phyloP scores from a whole-genome alignment of 2,113 vertebrate genomes.

The Peromyscus maniculatus region DNA sequence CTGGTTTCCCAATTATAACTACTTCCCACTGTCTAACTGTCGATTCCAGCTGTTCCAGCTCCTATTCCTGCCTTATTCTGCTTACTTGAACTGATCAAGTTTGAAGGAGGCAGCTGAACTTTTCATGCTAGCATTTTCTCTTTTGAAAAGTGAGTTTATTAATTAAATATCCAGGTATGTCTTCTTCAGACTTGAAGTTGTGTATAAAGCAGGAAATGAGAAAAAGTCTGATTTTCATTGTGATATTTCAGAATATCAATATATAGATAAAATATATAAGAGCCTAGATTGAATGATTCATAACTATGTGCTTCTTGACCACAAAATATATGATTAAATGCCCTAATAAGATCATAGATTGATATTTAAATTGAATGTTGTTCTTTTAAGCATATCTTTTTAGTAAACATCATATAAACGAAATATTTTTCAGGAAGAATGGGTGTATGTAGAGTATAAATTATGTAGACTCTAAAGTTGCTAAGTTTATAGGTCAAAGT shows the following conservation, averaged over 20 bases:
- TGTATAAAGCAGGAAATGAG: not conserved
- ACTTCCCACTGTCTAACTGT: not conserved
- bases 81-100: not conserved
- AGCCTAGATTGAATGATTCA: not conserved
- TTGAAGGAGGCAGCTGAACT: not conserved
- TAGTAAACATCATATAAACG: not conserved
- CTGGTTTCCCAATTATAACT: not conserved
- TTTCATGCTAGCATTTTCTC: not conserved
- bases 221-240: not conserved
- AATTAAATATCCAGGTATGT: not conserved
- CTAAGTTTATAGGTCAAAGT: not conserved
- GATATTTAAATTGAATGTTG: not conserved
- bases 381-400: not conserved
- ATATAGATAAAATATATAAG: not conserved
- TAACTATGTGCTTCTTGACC: not conserved
- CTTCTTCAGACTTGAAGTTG: not conserved
- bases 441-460: not conserved
- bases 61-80: fast-evolving
- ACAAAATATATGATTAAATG: not conserved
- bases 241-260: not conserved
- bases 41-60: not conserved
- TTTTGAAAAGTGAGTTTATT: conserved; percentile 31
- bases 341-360: not conserved
- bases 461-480: not conserved
- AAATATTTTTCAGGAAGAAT: conserved; percentile 34